A percentile compares a stretch with the other conserved stretches of the same genome.
These are phyloP conservation scores for Bolborhynchus lineola DNA, from an alignment of 2,113 vertebrate genomes.

Conservation along the genomic window DNA sequence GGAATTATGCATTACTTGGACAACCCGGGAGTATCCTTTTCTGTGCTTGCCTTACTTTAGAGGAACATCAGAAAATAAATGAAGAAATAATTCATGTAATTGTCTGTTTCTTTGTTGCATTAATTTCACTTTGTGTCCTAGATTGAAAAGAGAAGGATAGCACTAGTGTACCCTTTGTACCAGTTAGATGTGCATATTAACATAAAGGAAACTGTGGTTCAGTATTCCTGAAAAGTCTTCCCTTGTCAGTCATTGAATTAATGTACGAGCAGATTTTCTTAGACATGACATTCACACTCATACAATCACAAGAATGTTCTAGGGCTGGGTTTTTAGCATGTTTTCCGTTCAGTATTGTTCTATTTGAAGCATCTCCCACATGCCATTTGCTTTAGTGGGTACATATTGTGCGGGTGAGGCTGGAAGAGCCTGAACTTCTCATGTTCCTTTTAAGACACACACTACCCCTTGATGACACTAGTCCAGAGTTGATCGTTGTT, in stretches of 20 bases:
- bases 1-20: background rate
- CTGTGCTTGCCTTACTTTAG: background rate
- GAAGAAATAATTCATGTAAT: background rate
- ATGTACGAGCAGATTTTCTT: background rate
- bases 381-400: background rate
- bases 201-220: background rate
- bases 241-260: background rate
- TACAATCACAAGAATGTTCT: background rate
- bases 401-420: accelerated
- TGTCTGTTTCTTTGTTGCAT: background rate
- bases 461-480: background rate
- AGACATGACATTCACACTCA: background rate
- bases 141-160: background rate
- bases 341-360: background rate
- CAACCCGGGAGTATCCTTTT: background rate
- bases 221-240: background rate
- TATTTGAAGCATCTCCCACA: background rate
- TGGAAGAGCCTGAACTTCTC: background rate
- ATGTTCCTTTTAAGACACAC: background rate
- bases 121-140: background rate
- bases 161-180: background rate
- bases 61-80: background rate
- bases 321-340: background rate
- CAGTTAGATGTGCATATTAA: background rate
- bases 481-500: background rate